Conservation (phyloP, 2,888 invertebrate genomes). For the Orthonychiurus folsomi region DNA sequence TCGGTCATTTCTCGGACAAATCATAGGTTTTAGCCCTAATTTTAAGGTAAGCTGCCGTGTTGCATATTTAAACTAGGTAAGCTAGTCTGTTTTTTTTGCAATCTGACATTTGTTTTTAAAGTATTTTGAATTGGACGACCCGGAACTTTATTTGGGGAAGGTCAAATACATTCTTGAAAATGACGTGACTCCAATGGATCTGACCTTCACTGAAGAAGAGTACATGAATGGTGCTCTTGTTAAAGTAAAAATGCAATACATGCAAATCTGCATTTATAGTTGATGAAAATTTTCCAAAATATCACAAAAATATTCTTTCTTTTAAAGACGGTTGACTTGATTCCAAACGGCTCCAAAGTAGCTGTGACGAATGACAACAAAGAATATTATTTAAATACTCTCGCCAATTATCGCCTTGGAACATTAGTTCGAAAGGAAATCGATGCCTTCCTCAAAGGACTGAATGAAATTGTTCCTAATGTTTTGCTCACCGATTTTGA, state of each 20-base stretch:
- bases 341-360: slow-evolving; percentile 45
- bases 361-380: slow-evolving; percentile 47
- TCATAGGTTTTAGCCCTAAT: slow-evolving; percentile 47
- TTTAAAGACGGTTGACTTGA: slow-evolving; percentile 45
- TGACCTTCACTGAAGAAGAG: slow-evolving; percentile 45
- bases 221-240: slow-evolving; percentile 42
- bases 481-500: slow-evolving; percentile 48
- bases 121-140: slow-evolving; percentile 49
- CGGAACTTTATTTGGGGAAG: slow-evolving; percentile 46
- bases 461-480: slow-evolving; percentile 47
- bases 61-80: not conserved
- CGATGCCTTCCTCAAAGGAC: slow-evolving; percentile 46
- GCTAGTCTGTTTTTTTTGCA: slow-evolving; percentile 1
- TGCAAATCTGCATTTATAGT: not conserved
- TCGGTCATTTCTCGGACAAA: slow-evolving; percentile 48
- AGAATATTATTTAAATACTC: slow-evolving; percentile 45
- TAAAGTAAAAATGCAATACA: slow-evolving; percentile 32
- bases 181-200: slow-evolving; percentile 45
- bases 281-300: no score
- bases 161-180: slow-evolving; percentile 46
- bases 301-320: slow-evolving; percentile 2
- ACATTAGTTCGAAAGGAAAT: slow-evolving; percentile 45
- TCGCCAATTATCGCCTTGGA: slow-evolving; percentile 44
- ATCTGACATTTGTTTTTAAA: slow-evolving; percentile 26
- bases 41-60: slow-evolving; percentile 43